These are phyloP conservation scores for Mastigias papua DNA, from an alignment of 30 jellyfish, hydroid and myxozoan genomes.

Conservation along the genomic window DNA sequence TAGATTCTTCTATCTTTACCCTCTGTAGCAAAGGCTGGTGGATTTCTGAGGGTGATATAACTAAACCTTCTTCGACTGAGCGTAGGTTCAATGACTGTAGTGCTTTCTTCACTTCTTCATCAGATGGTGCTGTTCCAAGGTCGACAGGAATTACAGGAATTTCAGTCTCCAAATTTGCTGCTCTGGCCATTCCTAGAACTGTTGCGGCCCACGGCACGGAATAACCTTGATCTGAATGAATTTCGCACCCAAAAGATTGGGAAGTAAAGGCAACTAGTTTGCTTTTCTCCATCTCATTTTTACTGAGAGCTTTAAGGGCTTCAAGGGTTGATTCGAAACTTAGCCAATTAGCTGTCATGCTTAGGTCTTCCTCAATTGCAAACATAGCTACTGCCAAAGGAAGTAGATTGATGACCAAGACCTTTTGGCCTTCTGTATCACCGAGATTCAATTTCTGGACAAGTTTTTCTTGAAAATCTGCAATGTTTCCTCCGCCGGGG, in stretches of 20 bases:
- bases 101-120: conserved; percentile 44
- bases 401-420: conserved; percentile 56
- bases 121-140: conserved; percentile 24
- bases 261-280: conserved; percentile 39
- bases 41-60: conserved; percentile 2
- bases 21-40: conserved; percentile 47
- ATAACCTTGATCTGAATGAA: not conserved
- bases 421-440: not conserved
- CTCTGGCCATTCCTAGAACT: conserved; percentile 68
- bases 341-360: conserved; percentile 67
- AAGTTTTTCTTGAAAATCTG: conserved; percentile 17
- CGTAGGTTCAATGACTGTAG: conserved; percentile 10
- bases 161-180: conserved; percentile 50
- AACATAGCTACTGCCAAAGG: conserved; percentile 32
- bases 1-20: conserved; percentile 2
- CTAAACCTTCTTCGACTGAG: conserved; percentile 55
- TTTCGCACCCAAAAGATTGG: conserved; percentile 26
- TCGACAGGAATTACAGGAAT: conserved; percentile 64
- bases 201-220: conserved; percentile 78
- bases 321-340: conserved; percentile 70
- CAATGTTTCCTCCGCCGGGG: conserved; percentile 5
- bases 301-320: conserved; percentile 34
- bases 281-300: conserved; percentile 10
- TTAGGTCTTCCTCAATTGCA: not conserved
- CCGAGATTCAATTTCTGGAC: not conserved